phyloP scores from a whole-genome alignment of 2,113 vertebrate species.

The Trichechus manatus region DNA sequence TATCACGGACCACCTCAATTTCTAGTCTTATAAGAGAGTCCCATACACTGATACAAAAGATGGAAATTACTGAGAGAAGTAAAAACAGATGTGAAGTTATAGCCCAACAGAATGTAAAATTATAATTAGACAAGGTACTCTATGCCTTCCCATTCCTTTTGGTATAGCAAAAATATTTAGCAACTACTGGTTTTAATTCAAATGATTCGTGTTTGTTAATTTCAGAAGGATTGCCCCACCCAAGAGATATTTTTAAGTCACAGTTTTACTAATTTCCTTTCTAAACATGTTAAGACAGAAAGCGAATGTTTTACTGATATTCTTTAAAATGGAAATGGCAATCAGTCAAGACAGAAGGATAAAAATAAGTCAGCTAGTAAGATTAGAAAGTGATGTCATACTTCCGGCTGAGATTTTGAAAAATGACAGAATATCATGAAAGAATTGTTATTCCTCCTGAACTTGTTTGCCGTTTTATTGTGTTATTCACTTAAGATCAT shows the following conservation, averaged over 20 bases:
- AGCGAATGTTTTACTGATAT: not conserved
- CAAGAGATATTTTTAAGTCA: not conserved
- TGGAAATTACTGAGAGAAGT: not conserved
- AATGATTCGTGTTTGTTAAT: not conserved
- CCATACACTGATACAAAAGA: not conserved
- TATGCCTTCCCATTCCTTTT: not conserved
- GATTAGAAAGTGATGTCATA: not conserved
- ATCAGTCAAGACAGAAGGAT: not conserved
- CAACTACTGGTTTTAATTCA: slow-evolving; percentile 3
- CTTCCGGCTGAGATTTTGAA: not conserved
- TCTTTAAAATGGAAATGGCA: not conserved
- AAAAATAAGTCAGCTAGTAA: not conserved
- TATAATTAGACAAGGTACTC: not conserved
- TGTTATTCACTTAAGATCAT: not conserved
- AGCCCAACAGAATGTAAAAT: not conserved
- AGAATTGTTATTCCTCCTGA: not conserved
- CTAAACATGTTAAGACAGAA: not conserved
- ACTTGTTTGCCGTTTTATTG: not conserved
- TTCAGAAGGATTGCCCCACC: not conserved
- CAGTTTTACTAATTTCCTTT: slow-evolving; percentile 52
- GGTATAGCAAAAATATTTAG: not conserved
- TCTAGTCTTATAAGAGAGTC: not conserved
- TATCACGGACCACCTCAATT: not conserved
- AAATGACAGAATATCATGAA: not conserved
- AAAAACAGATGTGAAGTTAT: slow-evolving; percentile 6